phyloP scores from a whole-genome alignment of 2,888 invertebrate species.

The Ichneumon xanthorius region DNA sequence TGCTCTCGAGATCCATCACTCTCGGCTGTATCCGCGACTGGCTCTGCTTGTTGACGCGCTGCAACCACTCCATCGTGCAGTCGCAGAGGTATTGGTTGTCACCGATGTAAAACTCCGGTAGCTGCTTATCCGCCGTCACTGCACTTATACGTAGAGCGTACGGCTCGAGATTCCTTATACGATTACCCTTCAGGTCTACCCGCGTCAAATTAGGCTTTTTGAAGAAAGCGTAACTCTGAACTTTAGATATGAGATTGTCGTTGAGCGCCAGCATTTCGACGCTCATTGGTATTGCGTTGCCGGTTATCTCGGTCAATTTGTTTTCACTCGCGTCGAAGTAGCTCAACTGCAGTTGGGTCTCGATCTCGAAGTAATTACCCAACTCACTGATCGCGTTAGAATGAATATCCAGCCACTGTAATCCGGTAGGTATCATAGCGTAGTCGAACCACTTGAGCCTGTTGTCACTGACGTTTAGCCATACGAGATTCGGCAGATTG shows the following conservation, averaged over 20 bases:
- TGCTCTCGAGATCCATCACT: slow-evolving; percentile 93
- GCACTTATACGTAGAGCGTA: slow-evolving; percentile 92
- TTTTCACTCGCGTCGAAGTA: slow-evolving; percentile 94
- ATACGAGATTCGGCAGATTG: slow-evolving; percentile 92
- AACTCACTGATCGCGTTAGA: slow-evolving; percentile 93
- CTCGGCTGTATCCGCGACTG: slow-evolving; percentile 92
- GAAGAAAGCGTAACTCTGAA: slow-evolving; percentile 94
- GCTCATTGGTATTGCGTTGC: slow-evolving; percentile 93
- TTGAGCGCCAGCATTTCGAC: slow-evolving; percentile 92
- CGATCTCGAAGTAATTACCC: slow-evolving; percentile 94
- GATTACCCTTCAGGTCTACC: slow-evolving; percentile 93
- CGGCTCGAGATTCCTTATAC: slow-evolving; percentile 91
- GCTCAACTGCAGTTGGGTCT: slow-evolving; percentile 91
- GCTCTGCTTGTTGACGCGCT: slow-evolving; percentile 91
- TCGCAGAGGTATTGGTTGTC: slow-evolving; percentile 95
- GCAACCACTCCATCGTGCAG: slow-evolving; percentile 96
- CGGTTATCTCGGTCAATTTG: slow-evolving; percentile 92
- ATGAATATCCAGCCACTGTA: slow-evolving; percentile 94
- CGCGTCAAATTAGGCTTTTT: slow-evolving; percentile 94
- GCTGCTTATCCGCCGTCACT: slow-evolving; percentile 89
- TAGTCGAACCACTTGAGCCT: slow-evolving; percentile 94
- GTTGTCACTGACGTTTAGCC: slow-evolving; percentile 95
- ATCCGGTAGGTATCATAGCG: slow-evolving; percentile 92
- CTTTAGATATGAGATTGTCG: slow-evolving; percentile 92
- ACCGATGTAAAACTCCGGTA: slow-evolving; percentile 94